Evolutionary conservation across 2,113 vertebrate species (phyloP), one percentile per base, ranked within the genome.

Genomic region (Datnioides undecimradiatus): DNA sequence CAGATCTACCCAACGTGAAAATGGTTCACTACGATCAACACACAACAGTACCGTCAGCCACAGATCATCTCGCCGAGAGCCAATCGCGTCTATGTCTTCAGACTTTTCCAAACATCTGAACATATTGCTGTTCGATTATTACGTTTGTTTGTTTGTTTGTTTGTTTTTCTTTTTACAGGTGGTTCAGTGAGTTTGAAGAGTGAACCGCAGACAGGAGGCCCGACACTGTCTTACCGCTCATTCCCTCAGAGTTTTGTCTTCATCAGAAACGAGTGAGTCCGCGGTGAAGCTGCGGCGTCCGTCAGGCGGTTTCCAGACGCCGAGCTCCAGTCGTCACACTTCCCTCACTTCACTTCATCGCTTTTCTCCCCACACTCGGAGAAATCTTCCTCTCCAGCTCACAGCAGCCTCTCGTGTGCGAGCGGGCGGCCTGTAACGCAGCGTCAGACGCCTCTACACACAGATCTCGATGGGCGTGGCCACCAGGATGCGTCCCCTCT

Each of bases 391-490:
- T 63, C 6, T 17, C 16, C 73, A 34, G 79, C 79, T n/a, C 59
- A 62, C 69, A 7, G 10, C 64, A 17, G 51, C 1, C 17, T 19
- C 51, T 12, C 45, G 9, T 6, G 67, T 81, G 31, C n/a, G 68
- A 48, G n/a, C 40, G 8, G 54, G 49, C 31, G 8, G 38, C 52
- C 46, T 12, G 11, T 21, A 12, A 43, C 36, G 40, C 21, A 11
- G 25, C 19, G 0, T 21, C 6, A 4, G 9, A 51, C 0, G 17
- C 71, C 21, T 74, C 70, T 93, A 96, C 83, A 95, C 95, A 5
- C 95, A 96, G 76, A 96, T 96, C 85, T 96, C 95, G 21, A 96
- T 95, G 33, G 95, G 90, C 0, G 94, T 94, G 14, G 95, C 88
- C 64, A 94, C 93, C 33, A 95, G 82, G 67, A 95, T 93, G 31